Percentiles rank a stretch among this genome's conserved stretches.
Conservation (phyloP, 2,113 vertebrate genomes). For the Peromyscus polionotus region DNA sequence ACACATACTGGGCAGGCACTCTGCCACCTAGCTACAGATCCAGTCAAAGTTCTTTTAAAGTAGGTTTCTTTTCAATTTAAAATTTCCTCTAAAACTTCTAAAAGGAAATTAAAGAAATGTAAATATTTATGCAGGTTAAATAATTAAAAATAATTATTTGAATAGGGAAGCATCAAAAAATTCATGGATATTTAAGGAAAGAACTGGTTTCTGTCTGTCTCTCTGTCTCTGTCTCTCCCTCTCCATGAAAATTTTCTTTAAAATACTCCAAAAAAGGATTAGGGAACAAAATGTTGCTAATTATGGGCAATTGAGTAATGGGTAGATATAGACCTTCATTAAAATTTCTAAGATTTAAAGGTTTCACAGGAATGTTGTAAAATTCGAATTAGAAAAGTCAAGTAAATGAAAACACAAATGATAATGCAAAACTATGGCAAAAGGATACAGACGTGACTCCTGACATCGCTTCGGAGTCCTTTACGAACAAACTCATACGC, state of each 20-base stretch:
- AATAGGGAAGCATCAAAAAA: not conserved
- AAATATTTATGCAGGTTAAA: slow-evolving; percentile 33
- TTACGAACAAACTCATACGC: slow-evolving; percentile 90
- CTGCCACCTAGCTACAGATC: not conserved
- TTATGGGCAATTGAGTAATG: not conserved
- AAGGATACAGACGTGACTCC: slow-evolving; percentile 93
- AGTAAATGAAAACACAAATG: slow-evolving; percentile 45
- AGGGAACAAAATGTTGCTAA: slow-evolving; percentile 40
- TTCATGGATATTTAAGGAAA: not conserved
- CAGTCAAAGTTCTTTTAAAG: slow-evolving; percentile 34
- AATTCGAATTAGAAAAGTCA: slow-evolving; percentile 39
- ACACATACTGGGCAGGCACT: not conserved
- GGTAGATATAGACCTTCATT: not conserved
- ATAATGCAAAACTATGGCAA: slow-evolving; percentile 62
- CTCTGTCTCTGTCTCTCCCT: not conserved
- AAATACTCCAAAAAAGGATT: slow-evolving; percentile 22
- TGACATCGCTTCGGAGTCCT: slow-evolving; percentile 90
- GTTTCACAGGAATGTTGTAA: not conserved
- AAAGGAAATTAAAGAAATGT: slow-evolving; percentile 45
- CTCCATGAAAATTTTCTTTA: slow-evolving; percentile 1
- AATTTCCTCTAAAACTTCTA: slow-evolving; percentile 30
- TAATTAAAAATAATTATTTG: slow-evolving; percentile 13
- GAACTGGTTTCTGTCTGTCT: not conserved
- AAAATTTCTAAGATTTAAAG: not conserved
- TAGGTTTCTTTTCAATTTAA: not conserved